Conservation (phyloP, 2,113 vertebrate species). For the Loxodonta africana region DNA sequence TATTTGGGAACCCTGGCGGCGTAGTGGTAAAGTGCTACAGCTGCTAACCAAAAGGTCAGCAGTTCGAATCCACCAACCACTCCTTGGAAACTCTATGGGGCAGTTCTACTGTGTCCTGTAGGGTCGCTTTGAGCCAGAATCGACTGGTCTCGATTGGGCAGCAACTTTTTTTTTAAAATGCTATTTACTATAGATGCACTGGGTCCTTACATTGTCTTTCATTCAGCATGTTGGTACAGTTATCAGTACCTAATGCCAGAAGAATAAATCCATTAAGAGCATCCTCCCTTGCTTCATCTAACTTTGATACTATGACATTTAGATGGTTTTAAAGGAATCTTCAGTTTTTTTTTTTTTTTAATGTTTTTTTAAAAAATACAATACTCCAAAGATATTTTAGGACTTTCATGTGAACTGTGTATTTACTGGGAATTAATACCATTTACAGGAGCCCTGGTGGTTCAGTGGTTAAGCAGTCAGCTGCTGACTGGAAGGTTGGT, state of each 20-base stretch:
- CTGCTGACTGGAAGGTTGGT: neutral
- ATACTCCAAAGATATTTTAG: neutral
- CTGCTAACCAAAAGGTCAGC: too few relatives aligned
- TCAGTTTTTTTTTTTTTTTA: neutral
- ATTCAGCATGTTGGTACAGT: neutral
- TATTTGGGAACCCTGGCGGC: too few relatives aligned
- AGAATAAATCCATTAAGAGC: neutral
- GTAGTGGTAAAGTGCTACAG: too few relatives aligned
- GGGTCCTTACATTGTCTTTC: neutral
- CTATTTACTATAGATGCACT: neutral
- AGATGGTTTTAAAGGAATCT: constrained; percentile 15
- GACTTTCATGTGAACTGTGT: neutral
- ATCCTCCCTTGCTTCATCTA: neutral
- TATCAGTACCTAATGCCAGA: neutral
- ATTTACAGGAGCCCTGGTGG: neutral
- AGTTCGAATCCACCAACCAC: too few relatives aligned
- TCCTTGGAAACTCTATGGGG: too few relatives aligned
- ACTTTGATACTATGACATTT: neutral
- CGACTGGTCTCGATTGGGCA: too few relatives aligned
- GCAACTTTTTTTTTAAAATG: neutral
- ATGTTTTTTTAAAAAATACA: neutral
- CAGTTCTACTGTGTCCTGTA: too few relatives aligned
- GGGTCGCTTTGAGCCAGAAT: too few relatives aligned
- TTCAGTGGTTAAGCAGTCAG: neutral
- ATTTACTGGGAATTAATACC: constrained; percentile 5